Evolutionary conservation across 1,140 invertebrate species (phyloP).

Genomic region (Megalopta genalis): DNA sequence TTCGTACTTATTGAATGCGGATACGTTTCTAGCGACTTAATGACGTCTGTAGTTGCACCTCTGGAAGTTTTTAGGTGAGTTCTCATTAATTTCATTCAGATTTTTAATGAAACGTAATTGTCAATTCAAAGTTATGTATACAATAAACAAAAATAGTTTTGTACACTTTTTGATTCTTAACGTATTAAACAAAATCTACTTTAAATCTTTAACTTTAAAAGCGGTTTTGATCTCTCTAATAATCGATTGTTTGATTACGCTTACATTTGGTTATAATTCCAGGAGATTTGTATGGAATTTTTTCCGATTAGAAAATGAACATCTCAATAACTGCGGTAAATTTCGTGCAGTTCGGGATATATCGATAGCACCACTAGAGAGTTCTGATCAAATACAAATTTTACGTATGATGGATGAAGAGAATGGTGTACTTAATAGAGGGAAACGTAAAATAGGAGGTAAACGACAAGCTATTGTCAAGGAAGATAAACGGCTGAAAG

Average conservation of each 20-base stretch:
- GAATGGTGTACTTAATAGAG: constrained; percentile 91
- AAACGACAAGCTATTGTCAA: constrained; percentile 77
- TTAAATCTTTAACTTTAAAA: too few species aligned
- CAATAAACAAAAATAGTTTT: too few species aligned
- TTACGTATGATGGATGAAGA: constrained; percentile 97
- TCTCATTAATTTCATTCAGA: background rate
- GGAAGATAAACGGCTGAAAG: constrained; percentile 81
- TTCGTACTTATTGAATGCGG: constrained; percentile 93
- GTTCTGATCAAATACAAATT: constrained; percentile 94
- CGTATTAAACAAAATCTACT: too few species aligned
- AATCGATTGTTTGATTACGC: background rate
- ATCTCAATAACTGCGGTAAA: constrained; percentile 99
- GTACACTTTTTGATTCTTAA: too few species aligned
- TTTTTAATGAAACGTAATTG: too few species aligned
- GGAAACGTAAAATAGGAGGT: constrained; percentile 79
- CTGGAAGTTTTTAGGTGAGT: constrained; percentile 95
- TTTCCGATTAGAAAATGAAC: constrained; percentile 99
- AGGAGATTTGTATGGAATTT: constrained; percentile 99
- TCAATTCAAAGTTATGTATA: too few species aligned
- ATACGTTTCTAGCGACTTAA: constrained; percentile 89
- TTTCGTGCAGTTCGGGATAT: constrained; percentile 99
- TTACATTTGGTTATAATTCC: constrained; percentile 22
- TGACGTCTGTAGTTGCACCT: constrained; percentile 93
- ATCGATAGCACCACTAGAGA: constrained; percentile 97
- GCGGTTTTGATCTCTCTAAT: too few species aligned